Percentiles rank a stretch among this genome's conserved stretches.
These are phyloP conservation scores for Regulus satrapa DNA, from an alignment of 2,113 vertebrate genomes.

Conservation along the genomic window DNA sequence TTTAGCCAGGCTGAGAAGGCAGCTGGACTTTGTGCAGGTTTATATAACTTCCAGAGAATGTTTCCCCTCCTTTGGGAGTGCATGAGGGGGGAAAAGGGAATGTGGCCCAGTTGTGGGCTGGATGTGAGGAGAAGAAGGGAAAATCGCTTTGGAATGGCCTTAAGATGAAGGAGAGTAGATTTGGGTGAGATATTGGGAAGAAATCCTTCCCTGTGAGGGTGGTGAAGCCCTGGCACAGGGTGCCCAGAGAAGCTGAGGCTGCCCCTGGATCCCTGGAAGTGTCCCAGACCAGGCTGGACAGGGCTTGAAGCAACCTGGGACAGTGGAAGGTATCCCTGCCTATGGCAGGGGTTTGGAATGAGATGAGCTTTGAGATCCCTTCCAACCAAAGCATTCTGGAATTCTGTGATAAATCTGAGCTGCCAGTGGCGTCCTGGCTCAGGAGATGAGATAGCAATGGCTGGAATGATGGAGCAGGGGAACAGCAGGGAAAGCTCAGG, in stretches of 20 bases:
- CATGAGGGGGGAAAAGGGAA: background rate
- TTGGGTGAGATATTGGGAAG: background rate
- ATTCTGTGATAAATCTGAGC: background rate
- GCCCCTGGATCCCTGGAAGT: background rate
- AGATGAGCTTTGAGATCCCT: background rate
- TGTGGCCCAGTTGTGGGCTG: background rate
- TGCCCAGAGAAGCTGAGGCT: background rate
- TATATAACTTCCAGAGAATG: background rate
- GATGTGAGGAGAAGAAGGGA: background rate
- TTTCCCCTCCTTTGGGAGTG: background rate
- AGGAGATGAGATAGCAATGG: background rate
- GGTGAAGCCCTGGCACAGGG: accelerated
- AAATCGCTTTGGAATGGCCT: background rate
- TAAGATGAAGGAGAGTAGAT: background rate
- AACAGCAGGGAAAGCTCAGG: background rate
- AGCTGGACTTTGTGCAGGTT: conserved; percentile 21
- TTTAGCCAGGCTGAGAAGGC: background rate
- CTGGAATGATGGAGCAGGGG: background rate
- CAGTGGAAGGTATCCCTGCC: background rate
- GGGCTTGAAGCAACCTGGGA: background rate
- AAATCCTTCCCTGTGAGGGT: background rate
- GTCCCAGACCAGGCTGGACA: background rate
- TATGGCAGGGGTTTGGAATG: background rate
- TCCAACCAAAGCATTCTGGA: background rate
- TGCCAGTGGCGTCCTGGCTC: background rate